Evolutionary conservation across 2,113 vertebrate species (phyloP), one percentile per base, ranked within the genome.

Genomic region (Sphaerodactylus townsendi): DNA sequence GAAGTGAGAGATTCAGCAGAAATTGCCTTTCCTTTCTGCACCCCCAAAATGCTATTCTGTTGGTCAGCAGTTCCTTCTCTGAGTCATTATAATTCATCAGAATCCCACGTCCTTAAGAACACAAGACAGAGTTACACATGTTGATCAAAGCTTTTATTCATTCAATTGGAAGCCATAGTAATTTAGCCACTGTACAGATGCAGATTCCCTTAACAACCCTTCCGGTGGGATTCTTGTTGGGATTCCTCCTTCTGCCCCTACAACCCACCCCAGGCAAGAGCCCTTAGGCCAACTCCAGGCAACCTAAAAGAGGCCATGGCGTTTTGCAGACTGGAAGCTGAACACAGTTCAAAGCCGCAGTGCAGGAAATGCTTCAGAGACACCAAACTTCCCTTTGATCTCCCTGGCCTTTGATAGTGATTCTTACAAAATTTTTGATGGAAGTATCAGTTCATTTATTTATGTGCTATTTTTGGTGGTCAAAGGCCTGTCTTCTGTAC

Each of bases 381-480:
- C 25, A 90, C 44, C 87, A 77, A 62, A 50, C 41, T 76, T 81
- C 21, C 0, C 0, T n/a, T 87, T 23, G 59, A 10, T 83, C 88
- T 3, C 53, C 82, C 11, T 82, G 4, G 41, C 85, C 70, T 46
- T 85, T 81, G 56, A 78, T 53, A 83, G 64, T 10, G 83, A 85
- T 79, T 85, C 76, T 64, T 79, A 79, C 83, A 68, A 85, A 82
- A 8, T 84, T 19, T 5, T 76, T 87, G 87, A 28, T 2, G 6
- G 66, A 83, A 3, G 78, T 59, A 1, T 23, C 66, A 50, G 4
- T 78, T 86, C 75, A 89, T 86, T 86, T 82, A 86, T 86, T 86
- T 86, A 28, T 84, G 14, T 66, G 35, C 59, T 65, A 86, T 2
- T 77, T 44, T 85, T 83, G 2, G 33, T 87, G 44, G 86, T 53